A percentile compares a stretch with the other conserved stretches of the same genome.
Evolutionary conservation across 2,888 invertebrate species (phyloP).

Genomic region (Criorhina ranunculi): DNA sequence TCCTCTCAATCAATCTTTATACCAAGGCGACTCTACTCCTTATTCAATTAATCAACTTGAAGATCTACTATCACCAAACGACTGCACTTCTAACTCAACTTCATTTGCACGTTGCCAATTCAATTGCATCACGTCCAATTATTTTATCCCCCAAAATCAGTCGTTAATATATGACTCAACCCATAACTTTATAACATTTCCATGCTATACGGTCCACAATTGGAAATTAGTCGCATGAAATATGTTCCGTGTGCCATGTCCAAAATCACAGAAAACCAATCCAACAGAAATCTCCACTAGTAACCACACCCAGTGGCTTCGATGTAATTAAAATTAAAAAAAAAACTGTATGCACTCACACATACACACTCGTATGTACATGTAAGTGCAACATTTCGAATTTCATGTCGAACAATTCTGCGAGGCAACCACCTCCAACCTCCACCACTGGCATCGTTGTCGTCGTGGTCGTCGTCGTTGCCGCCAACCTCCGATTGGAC

Average conservation of each 20-base stretch:
- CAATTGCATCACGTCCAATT: slow-evolving; percentile 36
- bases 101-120: slow-evolving; percentile 17
- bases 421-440: slow-evolving; percentile 56
- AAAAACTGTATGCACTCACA: not conserved
- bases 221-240: slow-evolving; percentile 39
- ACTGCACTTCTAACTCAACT: slow-evolving; percentile 3
- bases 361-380: slow-evolving; percentile 3
- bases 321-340: slow-evolving; percentile 66
- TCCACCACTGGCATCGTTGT: slow-evolving; percentile 32
- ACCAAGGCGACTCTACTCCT: not conserved
- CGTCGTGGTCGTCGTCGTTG: slow-evolving; percentile 12
- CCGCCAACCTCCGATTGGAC: slow-evolving; percentile 52
- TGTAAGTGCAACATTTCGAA: slow-evolving; percentile 40
- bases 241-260: slow-evolving; percentile 40
- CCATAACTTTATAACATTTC: slow-evolving; percentile 24
- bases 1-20: not conserved
- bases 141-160: slow-evolving; percentile 31
- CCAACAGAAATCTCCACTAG: slow-evolving; percentile 33
- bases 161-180: slow-evolving; percentile 38
- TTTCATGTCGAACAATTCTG: slow-evolving; percentile 55
- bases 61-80: not conserved
- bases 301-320: slow-evolving; percentile 67
- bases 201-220: not conserved
- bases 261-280: slow-evolving; percentile 24
- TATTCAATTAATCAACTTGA: not conserved